Evolutionary conservation across 1,140 invertebrate species (phyloP).

Genomic region (Asobara japonica): DNA sequence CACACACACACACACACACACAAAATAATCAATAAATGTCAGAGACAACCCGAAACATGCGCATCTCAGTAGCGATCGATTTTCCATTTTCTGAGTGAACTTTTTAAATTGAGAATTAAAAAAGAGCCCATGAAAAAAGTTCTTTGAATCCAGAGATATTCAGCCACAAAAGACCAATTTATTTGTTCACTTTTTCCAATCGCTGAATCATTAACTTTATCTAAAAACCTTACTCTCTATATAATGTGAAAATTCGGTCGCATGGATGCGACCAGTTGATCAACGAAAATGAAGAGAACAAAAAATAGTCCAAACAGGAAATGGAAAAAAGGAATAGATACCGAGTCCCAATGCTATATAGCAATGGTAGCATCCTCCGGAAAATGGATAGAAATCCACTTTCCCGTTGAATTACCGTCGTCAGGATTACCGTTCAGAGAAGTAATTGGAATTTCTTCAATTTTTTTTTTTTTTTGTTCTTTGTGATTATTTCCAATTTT

Average conservation of each 20-base stretch:
- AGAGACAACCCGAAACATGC: no score
- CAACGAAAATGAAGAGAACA: constrained; percentile 9
- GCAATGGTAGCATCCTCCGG: background rate
- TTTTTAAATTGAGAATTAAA: no score
- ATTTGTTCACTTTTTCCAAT: no score
- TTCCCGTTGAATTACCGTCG: constrained; percentile 25
- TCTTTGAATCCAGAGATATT: no score
- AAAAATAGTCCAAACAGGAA: constrained; percentile 11
- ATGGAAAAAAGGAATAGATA: background rate
- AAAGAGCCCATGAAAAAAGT: no score
- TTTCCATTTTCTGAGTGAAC: no score
- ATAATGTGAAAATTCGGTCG: constrained; percentile 6
- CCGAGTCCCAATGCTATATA: background rate
- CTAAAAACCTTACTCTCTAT: no score
- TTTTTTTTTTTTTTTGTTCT: background rate
- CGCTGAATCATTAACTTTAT: no score
- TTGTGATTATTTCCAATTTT: background rate
- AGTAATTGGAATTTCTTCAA: constrained; percentile 13
- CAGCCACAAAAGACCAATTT: no score
- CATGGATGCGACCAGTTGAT: background rate
- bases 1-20: no score
- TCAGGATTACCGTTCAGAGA: background rate
- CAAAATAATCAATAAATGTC: no score
- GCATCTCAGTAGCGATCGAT: no score
- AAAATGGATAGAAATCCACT: constrained; percentile 18